Base-by-base conservation (phyloP, 2,797 vertebrate genomes). In the Mormyrops boulengeri region DNA sequence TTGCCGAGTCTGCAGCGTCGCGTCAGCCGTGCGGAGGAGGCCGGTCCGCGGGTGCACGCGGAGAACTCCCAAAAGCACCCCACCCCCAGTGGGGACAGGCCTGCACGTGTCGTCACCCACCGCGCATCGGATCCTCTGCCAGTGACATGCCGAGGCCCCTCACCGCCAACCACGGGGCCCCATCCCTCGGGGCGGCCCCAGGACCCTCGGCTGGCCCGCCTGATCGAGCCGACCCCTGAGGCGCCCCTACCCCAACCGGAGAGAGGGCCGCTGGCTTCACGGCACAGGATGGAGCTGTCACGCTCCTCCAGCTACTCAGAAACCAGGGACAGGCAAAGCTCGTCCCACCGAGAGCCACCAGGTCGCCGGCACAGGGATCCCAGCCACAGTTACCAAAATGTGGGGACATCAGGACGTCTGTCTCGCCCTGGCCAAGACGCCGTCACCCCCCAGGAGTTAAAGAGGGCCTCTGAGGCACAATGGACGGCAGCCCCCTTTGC, bases 181-280 rank as follows among this genome's bases (percentile, higher is more conserved):
- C 30, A 86, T 0, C 90, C 66, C 8, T 38, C 89, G 22, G 94
- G 95, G 34, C 91, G 91, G 1, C 93, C 90, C 0, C 93, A 93
- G 69, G 96, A 97, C 91, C 96, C 96, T 0, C 93, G 96, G 1
- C 92, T 95, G 90, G 89, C 92, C 0, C 82, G 90, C 2, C 93
- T 93, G 19, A 57, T 91, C 73, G 89, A 93, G 14, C 44, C 19
- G 0, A 34, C 44, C 0, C 91, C 88, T 8, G 49, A 87, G 30
- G 92, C 49, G 11, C 82, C 80, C 1, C 80, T n/a, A 49, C 44
- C 49, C 44, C 44, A n/a, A 47, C n/a, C 8, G 0, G 47, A 50
- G 19, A 22, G 82, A 12, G 44, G 49, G 80, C 2, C 22, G 8
- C 22, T 4, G 44, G 19, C 14, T n/a, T 2, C 8, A 0, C 57